phyloP scores from a whole-genome alignment of 2,113 vertebrate genomes.

The Rhabdomys dilectus region DNA sequence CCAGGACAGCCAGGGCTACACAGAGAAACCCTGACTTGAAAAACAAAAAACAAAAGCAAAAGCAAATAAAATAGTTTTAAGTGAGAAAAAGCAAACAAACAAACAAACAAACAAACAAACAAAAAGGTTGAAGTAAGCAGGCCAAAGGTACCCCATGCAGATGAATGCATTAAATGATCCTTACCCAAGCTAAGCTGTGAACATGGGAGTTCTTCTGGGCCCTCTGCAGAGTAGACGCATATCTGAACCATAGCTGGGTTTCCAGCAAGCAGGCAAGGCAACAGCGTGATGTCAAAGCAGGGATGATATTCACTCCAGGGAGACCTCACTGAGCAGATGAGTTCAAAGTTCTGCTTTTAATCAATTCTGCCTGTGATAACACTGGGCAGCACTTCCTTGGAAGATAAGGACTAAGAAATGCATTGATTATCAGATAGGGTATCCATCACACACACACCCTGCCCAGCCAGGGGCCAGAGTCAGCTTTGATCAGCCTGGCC shows the following conservation, averaged over 20 bases:
- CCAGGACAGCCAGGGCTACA: no score
- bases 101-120: no score
- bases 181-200: neutral
- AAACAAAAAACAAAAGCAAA: no score
- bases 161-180: neutral
- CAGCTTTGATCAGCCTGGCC: neutral
- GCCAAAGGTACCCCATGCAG: neutral
- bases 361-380: constrained; percentile 69
- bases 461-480: neutral
- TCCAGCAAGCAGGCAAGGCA: neutral
- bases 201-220: neutral
- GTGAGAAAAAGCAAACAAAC: neutral
- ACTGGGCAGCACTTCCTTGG: constrained; percentile 68
- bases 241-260: neutral
- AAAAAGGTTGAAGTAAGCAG: neutral
- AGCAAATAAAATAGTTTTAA: neutral
- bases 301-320: constrained; percentile 25
- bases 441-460: neutral
- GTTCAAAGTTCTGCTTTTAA: constrained; percentile 79
- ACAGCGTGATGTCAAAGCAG: neutral
- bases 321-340: constrained; percentile 67
- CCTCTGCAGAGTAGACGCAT: neutral
- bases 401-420: constrained; percentile 69
- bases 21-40: no score
- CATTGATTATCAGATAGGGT: constrained; percentile 75